Percentiles rank a stretch among this genome's conserved stretches.
Evolutionary conservation across 2,888 invertebrate genomes (phyloP).

Genomic region (Rhabditoides inermis): DNA sequence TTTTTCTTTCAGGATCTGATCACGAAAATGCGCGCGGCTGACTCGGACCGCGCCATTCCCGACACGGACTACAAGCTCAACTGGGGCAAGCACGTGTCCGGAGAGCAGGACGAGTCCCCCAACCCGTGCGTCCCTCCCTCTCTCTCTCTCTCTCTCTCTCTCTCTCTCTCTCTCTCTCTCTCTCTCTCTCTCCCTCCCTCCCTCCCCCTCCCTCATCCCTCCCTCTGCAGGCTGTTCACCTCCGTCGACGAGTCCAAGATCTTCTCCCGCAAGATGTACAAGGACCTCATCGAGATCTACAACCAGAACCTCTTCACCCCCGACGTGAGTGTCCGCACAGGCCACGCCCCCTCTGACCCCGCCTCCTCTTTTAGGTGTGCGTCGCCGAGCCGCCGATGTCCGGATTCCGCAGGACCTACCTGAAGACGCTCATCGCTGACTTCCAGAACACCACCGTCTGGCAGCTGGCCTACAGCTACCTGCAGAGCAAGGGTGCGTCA

Average conservation of each 20-base stretch:
- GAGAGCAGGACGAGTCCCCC: constrained; percentile 20
- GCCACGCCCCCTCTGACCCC: too few species aligned
- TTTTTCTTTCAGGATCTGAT: constrained; percentile 26
- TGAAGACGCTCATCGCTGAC: constrained; percentile 32
- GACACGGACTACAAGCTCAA: constrained; percentile 30
- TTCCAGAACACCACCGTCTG: constrained; percentile 40
- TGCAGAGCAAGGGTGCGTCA: constrained; percentile 22
- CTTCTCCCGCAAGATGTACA: constrained; percentile 41
- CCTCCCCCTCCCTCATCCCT: too few species aligned
- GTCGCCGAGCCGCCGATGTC: constrained; percentile 34
- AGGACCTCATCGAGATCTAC: constrained; percentile 36
- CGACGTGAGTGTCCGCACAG: constrained; percentile 19
- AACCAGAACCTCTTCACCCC: constrained; percentile 35
- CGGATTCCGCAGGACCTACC: constrained; percentile 29
- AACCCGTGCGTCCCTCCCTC: constrained; percentile 10
- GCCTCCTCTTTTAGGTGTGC: constrained; percentile 39
- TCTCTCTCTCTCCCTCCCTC: too few species aligned
- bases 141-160: not conserved
- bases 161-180: too few species aligned
- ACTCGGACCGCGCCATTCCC: constrained; percentile 38
- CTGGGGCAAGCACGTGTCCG: constrained; percentile 36
- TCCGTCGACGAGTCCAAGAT: constrained; percentile 35
- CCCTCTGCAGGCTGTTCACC: constrained; percentile 35
- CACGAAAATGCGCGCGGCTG: constrained; percentile 36
- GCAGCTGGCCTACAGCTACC: constrained; percentile 35